Percentiles rank a stretch among this genome's conserved stretches.
Evolutionary conservation across 2,797 vertebrate species (phyloP).

Genomic region (Octomys mimax): DNA sequence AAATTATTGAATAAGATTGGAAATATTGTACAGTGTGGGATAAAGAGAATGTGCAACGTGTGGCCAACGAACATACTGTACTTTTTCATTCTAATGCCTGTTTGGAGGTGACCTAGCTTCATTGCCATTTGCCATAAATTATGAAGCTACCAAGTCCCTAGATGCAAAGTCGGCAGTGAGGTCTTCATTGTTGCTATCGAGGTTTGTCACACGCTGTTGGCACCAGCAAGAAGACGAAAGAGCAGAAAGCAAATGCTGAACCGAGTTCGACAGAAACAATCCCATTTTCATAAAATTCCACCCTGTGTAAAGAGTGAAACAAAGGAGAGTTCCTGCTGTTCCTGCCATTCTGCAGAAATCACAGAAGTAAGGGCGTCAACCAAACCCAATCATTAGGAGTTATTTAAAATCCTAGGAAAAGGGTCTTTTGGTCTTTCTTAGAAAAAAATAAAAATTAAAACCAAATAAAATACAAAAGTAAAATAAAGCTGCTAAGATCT

Average conservation of each 20-base stretch:
- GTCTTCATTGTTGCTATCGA: constrained; percentile 17
- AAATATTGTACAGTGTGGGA: constrained; percentile 85
- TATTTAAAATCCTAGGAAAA: constrained; percentile 82
- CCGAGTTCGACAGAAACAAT: neutral
- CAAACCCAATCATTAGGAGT: constrained; percentile 66
- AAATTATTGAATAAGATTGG: constrained; percentile 88
- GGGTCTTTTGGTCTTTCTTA: constrained; percentile 81
- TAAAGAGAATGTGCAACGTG: constrained; percentile 81
- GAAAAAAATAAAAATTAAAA: neutral
- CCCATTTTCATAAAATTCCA: constrained; percentile 13
- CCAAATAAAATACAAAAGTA: constrained; percentile 59
- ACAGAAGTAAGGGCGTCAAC: neutral
- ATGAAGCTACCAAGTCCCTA: constrained; percentile 22
- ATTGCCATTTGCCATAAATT: constrained; percentile 46
- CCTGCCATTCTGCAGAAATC: constrained; percentile 9
- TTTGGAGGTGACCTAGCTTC: constrained; percentile 77
- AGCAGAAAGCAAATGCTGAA: constrained; percentile 52
- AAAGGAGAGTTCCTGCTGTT: constrained; percentile 58
- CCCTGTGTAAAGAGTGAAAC: constrained; percentile 42
- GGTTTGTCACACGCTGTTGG: neutral
- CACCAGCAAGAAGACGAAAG: constrained; percentile 4
- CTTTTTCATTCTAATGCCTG: constrained; percentile 74
- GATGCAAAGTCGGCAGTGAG: neutral
- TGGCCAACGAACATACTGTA: constrained; percentile 72
- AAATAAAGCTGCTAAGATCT: constrained; percentile 61